Conservation (phyloP, 1,140 invertebrate species). For the Calliopsis andreniformis region DNA sequence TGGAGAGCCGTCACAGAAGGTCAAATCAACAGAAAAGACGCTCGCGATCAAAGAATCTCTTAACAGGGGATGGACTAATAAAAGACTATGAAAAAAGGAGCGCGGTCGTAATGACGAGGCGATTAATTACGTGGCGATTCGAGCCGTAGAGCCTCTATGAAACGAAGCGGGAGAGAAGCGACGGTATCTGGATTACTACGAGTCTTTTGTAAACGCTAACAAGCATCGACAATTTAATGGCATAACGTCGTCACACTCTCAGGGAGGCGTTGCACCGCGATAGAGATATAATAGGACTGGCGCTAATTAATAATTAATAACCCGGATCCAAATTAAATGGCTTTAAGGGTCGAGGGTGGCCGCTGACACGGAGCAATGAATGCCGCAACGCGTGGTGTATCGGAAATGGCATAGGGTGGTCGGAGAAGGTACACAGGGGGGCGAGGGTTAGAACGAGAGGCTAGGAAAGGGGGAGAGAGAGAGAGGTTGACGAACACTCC, state of each 20-base stretch:
- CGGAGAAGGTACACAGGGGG: conserved; percentile 34
- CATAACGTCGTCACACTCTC: conserved; percentile 68
- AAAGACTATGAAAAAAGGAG: not conserved
- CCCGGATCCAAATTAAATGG: conserved; percentile 80
- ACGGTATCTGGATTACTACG: conserved; percentile 7
- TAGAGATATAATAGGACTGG: conserved; percentile 78
- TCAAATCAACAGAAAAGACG: conserved; percentile 1
- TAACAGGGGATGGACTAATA: conserved; percentile 9
- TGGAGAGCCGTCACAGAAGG: too few relatives aligned
- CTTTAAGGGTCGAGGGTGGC: conserved; percentile 74
- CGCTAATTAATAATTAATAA: conserved; percentile 82
- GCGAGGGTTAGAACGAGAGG: conserved; percentile 34
- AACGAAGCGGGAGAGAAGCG: conserved; percentile 30
- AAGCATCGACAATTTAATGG: conserved; percentile 75
- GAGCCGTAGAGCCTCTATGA: not conserved
- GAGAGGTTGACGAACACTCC: conserved; percentile 54
- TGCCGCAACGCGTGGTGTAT: conserved; percentile 69
- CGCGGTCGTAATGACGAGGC: conserved; percentile 21
- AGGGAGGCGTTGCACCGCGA: conserved; percentile 70
- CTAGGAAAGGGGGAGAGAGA: too few relatives aligned
- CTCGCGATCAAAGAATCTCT: conserved; percentile 18
- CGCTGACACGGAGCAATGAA: conserved; percentile 72
- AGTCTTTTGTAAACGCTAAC: conserved; percentile 61
- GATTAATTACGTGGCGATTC: conserved; percentile 47
- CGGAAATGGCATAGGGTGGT: conserved; percentile 66